Evolutionary conservation across 1,140 invertebrate genomes (phyloP), one percentile per base, ranked within the genome.

Genomic region (Drosophila nebulosa): DNA sequence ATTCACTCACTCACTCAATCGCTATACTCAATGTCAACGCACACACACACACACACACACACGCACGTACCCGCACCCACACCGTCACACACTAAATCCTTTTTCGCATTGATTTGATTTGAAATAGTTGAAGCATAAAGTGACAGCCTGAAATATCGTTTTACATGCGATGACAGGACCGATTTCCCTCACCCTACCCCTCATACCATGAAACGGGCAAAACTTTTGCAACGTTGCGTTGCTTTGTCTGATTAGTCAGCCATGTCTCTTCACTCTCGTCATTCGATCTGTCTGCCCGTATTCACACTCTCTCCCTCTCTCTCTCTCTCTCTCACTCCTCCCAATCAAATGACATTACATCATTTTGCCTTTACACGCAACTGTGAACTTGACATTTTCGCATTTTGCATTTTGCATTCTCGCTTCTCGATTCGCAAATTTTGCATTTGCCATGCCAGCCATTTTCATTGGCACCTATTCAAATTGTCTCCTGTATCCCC

Each of bases 91-190:
- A 74, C 27, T 36, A 62, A 64, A 66, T 72, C 59, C 76, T 60
- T 73, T 86, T 75, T 86, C 73, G 74, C 74, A 86, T 85, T 86
- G 81, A 85, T 85, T 85, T 85, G 81, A 78, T 85, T 85, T 86
- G 74, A 74, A 85, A 86, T 85, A 81, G 81, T 81, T 85, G 74
- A 86, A 81, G 74, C 81, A 86, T 86, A 79, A 85, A 85, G 66
- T 85, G 81, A 86, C 81, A 85, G 81, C 74, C 39, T 85, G 83
- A 85, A 85, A 85, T 85, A 86, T 85, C 81, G 81, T 59, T 81
- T 85, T 85, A 85, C 83, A 85, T 78, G 78, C 78, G 75, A 46
- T 46, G 39, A 46, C 39, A 46, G 39, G 1, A 46, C 18, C 16
- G 16, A 18, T 63, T 55, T 63, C 71, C 71, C n/a, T n/a, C n/a